Evolutionary conservation across 2,797 vertebrate genomes (phyloP), one percentile per base, ranked within the genome.

Genomic region (Pseudochirops cupreus): DNA sequence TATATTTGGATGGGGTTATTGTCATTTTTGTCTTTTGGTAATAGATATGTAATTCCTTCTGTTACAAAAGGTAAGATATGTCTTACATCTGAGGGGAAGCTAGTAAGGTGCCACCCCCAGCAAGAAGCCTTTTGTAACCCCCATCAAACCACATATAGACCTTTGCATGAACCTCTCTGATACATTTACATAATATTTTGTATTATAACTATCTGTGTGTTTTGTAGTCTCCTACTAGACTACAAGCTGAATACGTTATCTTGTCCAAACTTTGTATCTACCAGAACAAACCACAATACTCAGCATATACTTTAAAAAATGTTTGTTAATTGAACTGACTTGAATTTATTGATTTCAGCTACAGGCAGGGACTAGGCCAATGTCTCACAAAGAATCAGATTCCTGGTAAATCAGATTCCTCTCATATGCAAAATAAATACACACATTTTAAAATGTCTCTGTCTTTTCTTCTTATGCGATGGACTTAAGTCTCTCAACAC

Each of bases 331-430:
- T 46, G 67, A 74, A 28, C 95, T 94, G 33, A 67, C 50, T 93
- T 39, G 55, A 10, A 21, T 90, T 94, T 56, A 10, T 92, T 16
- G 92, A 29, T n/a, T 57, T 92, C 92, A 91, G 91, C 89, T 7
- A 4, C 5, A 93, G 52, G 29, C n/a, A 50, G 46, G n/a, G 62
- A 87, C 54, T 87, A 92, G 57, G 24, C 55, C 94, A 91, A 91
- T 92, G 92, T 90, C 46, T 95, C 93, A 94, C 10, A 87, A 92
- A 26, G 9, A 92, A 91, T 94, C 89, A 87, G 26, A n/a, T 46
- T 31, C 56, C 1, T 21, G 55, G 67, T 46, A 92, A 50, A 54
- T 54, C 53, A 93, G 2, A 7, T 16, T 55, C 14, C 28, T 82
- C 87, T 57, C 82, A 87, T 26, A 87, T 50, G 3, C 74, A 26